Evolutionary conservation across 2,888 invertebrate genomes (phyloP), one percentile per base, ranked within the genome.

Genomic region (Empis stercorea): DNA sequence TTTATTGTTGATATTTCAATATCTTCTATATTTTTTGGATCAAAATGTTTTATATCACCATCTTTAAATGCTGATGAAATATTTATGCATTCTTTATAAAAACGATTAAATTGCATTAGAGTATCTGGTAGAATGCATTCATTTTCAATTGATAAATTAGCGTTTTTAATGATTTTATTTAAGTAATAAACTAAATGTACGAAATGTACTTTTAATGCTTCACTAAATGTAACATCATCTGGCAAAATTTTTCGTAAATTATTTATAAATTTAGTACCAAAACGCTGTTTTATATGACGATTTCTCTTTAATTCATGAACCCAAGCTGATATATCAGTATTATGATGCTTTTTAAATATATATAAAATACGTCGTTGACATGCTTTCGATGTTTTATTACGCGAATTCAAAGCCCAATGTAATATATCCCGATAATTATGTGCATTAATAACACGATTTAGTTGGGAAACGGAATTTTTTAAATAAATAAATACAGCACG

Each of bases 321-420:
- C 59, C 76, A 80, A 11, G 79, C 64, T 6, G 74, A 66, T 0
- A 82, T 73, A 54, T 79, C 78, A 34, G 76, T 73, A 13, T 71
- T 61, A 2, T 79, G 67, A 1, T 74, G 69, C 55, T 76, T 76
- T 54, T 76, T 75, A 57, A 80, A 62, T 59, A 83, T 73, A 59
- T 79, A 80, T 37, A 73, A 59, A 3, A 80, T 64, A 15, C 85
- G 72, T 11, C 85, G 69, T 54, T 78, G 76, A 56, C 83, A 81
- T 0, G 85, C 80, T 41, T 72, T 66, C 0, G 81, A 77, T 0
- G 84, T 83, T 64, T 86, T 86, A 59, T 81, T 79, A 27, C 67
- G 64, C 1, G 80, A 76, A 2, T 61, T 66, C 2, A 70, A 60
- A 4, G 68, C 67, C 27, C 67, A 65, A 16, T 78, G 76, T 36